These are phyloP conservation scores for Solea solea DNA, from an alignment of 2,113 vertebrate genomes.

Conservation along the genomic window DNA sequence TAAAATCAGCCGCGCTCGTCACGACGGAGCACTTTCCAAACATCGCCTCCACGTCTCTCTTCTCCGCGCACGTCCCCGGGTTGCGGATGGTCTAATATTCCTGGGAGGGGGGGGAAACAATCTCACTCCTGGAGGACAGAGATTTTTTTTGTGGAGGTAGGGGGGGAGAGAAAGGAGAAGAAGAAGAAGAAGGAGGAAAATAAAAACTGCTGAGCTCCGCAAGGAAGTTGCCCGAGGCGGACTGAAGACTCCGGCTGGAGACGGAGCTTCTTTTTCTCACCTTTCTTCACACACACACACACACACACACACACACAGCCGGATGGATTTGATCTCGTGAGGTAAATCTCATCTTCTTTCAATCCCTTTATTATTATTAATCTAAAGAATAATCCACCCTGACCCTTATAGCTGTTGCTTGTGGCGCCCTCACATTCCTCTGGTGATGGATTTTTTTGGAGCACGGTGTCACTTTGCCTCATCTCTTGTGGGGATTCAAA, in stretches of 20 bases:
- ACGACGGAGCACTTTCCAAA: slow-evolving; percentile 49
- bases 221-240: slow-evolving; percentile 77
- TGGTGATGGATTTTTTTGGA: not conserved
- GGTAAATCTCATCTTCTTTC: slow-evolving; percentile 36
- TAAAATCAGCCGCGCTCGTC: slow-evolving; percentile 2
- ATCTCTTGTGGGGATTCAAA: not conserved
- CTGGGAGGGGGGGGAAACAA: not conserved
- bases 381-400: not conserved
- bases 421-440: not conserved
- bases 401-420: not conserved
- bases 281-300: not conserved
- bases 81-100: slow-evolving; percentile 25
- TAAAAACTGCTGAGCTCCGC: slow-evolving; percentile 75
- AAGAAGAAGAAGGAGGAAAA: not conserved
- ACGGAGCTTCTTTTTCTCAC: slow-evolving; percentile 30
- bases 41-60: not conserved
- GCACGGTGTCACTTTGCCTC: not conserved
- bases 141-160: not conserved
- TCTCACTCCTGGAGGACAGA: slow-evolving; percentile 33
- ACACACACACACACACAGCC: not conserved
- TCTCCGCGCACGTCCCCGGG: not conserved
- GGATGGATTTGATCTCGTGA: slow-evolving; percentile 44
- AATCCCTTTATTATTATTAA: not conserved
- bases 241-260: slow-evolving; percentile 50
- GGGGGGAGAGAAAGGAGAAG: not conserved